Evolutionary conservation across 92 coral and sea anemone species (phyloP), one percentile per base, ranked within the genome.

Genomic region (Isaurus tuberculatus): DNA sequence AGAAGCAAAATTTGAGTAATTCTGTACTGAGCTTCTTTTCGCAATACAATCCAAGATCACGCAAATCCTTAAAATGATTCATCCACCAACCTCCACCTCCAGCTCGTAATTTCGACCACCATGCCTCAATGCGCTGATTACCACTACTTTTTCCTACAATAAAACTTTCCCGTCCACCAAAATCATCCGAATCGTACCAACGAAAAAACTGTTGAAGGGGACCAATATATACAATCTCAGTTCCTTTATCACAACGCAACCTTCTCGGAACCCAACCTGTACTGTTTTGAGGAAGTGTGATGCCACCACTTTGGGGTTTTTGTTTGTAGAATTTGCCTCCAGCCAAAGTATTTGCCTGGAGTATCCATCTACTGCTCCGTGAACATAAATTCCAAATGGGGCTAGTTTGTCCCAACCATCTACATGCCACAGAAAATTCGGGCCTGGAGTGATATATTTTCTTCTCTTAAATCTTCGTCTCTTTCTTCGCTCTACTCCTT

Each of bases 51-150:
- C 86, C 91, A n/a, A 61, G 65, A 57, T 88, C 91, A 19, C 88
- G 84, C 8, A 83, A 68, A 58, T 88, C 91, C 28, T 84, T 84
- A 68, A 88, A 88, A 19, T 84, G 22, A 66, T 88, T 88, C 26
- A 84, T 37, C 89, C 91, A 88, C 83, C 83, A 87, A 11, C 90
- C 90, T 15, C 87, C 90, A 26, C 88, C 91, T 10, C 91, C 91
- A 26, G 55, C 43, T 14, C 72, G 67, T 16, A 80, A 84, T 55
- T 89, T 57, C 3, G 92, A 89, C 92, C 92, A 89, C 71, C 68
- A 89, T 8, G 87, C 84, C 69, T 89, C 92, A 37, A 80, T 89
- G 43, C 92, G 63, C 60, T 89, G 92, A 42, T 85, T 89, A 22
- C 79, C 83, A 75, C 84, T 70, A 49, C 88, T 88, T 83, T 83